Evolutionary conservation across 2,888 invertebrate species (phyloP).

Genomic region (Pheosia gnoma): DNA sequence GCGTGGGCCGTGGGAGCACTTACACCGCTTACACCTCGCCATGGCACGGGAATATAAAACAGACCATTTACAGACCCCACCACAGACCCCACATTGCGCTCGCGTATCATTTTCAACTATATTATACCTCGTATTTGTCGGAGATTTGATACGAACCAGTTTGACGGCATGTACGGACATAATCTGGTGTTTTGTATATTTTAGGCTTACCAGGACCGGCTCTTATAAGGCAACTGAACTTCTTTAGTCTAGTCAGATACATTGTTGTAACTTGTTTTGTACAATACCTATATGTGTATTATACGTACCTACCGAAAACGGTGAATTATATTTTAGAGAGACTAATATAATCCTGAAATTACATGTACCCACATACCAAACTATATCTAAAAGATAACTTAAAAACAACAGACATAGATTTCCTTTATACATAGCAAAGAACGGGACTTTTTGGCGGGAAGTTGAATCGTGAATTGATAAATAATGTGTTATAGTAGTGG

Average conservation of each 20-base stretch:
- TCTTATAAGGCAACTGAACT: not conserved
- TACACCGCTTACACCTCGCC: conserved; percentile 11
- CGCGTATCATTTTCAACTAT: conserved; percentile 18
- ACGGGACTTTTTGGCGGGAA: too few species aligned
- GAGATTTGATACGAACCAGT: conserved; percentile 30
- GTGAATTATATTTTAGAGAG: too few species aligned
- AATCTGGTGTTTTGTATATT: conserved; percentile 11
- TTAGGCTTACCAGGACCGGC: conserved; percentile 2
- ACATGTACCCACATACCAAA: too few species aligned
- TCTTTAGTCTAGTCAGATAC: not conserved
- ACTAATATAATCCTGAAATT: too few species aligned
- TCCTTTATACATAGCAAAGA: too few species aligned
- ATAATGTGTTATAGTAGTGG: too few species aligned
- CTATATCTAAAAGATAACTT: too few species aligned
- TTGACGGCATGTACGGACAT: conserved; percentile 20
- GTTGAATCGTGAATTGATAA: too few species aligned
- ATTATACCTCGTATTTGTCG: conserved; percentile 7
- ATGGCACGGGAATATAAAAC: conserved; percentile 33
- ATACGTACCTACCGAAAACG: too few species aligned
- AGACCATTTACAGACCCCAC: conserved; percentile 30
- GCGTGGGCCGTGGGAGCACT: conserved; percentile 36
- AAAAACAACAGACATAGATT: too few species aligned
- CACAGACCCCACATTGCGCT: conserved; percentile 40
- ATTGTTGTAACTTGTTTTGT: too few species aligned
- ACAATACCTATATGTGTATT: too few species aligned